Percentiles rank a stretch among this genome's conserved stretches.
Conservation (phyloP, 2,797 vertebrate genomes). For the Dryobates pubescens region DNA sequence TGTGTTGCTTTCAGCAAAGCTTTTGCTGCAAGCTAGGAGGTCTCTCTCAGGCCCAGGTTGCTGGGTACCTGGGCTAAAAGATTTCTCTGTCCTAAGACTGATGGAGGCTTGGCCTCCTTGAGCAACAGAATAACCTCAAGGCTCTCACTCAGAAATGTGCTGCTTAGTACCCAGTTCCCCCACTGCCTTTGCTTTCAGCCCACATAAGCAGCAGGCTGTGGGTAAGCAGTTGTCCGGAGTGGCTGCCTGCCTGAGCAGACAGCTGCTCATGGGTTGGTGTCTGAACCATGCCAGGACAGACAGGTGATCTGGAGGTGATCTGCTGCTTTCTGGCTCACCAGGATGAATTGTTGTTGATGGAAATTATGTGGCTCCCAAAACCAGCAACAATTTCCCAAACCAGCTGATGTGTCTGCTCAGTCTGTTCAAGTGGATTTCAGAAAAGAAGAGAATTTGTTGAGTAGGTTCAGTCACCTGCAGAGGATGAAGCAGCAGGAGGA, state of each 20-base stretch:
- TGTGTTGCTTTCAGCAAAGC: background rate
- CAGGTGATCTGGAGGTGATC: background rate
- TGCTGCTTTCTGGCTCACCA: background rate
- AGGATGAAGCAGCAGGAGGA: background rate
- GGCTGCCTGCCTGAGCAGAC: background rate
- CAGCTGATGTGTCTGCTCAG: background rate
- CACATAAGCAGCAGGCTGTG: background rate
- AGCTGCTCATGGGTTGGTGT: background rate
- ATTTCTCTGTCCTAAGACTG: rapidly evolving
- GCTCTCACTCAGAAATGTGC: rapidly evolving
- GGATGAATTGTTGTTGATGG: background rate
- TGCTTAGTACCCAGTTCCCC: background rate
- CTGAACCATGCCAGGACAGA: background rate
- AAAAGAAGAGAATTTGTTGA: background rate
- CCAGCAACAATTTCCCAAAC: background rate
- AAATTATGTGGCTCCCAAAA: background rate
- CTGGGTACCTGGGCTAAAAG: background rate
- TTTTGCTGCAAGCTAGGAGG: background rate
- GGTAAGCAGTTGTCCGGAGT: background rate
- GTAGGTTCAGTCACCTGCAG: background rate
- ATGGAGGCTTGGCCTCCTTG: background rate
- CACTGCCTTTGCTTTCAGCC: background rate
- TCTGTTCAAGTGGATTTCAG: background rate
- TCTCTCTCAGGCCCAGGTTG: background rate
- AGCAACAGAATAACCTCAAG: background rate